Conservation (phyloP, 2,888 invertebrate species). For the Aproaerema taeniolella region DNA sequence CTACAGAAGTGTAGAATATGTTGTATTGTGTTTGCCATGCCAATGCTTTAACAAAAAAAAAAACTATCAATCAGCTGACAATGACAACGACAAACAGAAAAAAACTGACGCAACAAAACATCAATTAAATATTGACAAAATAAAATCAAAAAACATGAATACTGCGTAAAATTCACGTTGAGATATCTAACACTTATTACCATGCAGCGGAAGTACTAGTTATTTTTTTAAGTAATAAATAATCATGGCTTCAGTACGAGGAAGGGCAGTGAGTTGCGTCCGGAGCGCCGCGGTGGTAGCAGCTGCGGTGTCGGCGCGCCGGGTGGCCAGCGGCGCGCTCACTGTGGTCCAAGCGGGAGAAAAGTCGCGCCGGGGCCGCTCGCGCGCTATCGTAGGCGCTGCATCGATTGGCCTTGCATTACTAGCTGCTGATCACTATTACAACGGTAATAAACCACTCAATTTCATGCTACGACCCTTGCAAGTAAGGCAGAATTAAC, state of each 20-base stretch:
- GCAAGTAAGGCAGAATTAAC: no score
- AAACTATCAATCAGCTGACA: no score
- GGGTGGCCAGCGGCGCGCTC: slow-evolving; percentile 9
- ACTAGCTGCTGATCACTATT: slow-evolving; percentile 55
- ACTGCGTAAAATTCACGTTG: background rate
- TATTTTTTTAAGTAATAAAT: no score
- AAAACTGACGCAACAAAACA: slow-evolving; percentile 7
- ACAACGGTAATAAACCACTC: slow-evolving; percentile 44
- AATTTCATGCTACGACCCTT: no score
- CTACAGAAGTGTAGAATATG: no score
- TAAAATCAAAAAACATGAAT: slow-evolving; percentile 3
- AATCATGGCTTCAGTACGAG: background rate
- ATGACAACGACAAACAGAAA: background rate
- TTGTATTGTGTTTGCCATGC: no score
- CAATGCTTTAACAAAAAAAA: no score
- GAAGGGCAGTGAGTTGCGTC: background rate
- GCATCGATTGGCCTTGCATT: slow-evolving; percentile 50
- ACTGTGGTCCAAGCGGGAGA: no score
- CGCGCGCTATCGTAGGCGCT: slow-evolving; percentile 27
- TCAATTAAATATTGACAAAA: background rate
- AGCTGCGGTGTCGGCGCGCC: slow-evolving; percentile 5
- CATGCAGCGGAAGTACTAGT: background rate
- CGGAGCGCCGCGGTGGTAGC: slow-evolving; percentile 25
- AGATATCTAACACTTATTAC: no score
- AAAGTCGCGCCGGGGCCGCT: slow-evolving; percentile 6